Percentiles rank a stretch among this genome's conserved stretches.
phyloP scores from a whole-genome alignment of 2,113 vertebrate species.

The Melanocharis versteri region DNA sequence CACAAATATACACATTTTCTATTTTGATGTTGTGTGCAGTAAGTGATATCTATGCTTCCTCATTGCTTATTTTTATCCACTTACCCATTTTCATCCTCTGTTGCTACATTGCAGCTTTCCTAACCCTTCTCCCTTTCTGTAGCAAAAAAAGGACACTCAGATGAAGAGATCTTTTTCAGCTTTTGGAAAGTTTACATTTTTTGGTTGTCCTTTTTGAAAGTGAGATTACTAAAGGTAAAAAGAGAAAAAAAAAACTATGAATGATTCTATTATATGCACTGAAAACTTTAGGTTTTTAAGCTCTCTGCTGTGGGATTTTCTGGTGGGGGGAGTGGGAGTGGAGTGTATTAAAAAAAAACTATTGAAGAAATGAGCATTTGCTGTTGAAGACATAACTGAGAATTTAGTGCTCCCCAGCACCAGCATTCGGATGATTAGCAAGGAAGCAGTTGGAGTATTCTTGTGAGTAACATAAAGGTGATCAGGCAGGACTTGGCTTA shows the following conservation, averaged over 20 bases:
- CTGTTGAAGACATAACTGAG: neutral
- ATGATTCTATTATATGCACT: neutral
- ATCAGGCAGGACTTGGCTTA: neutral
- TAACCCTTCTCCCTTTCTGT: neutral
- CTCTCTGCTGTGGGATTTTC: neutral
- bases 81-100: neutral
- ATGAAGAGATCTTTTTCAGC: neutral
- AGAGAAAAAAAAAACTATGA: neutral
- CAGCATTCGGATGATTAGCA: neutral
- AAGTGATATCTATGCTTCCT: neutral
- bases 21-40: neutral
- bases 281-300: neutral
- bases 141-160: neutral
- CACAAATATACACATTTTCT: neutral
- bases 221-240: neutral
- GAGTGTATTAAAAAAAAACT: neutral
- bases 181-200: neutral
- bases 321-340: too few species aligned
- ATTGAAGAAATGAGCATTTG: neutral
- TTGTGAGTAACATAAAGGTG: neutral
- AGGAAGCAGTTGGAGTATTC: neutral
- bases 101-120: neutral
- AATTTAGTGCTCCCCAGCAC: neutral
- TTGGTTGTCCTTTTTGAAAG: neutral
- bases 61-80: slow-evolving; percentile 9